Conservation (phyloP, 2,797 vertebrate genomes). For the Micropoecilia bifurca region DNA sequence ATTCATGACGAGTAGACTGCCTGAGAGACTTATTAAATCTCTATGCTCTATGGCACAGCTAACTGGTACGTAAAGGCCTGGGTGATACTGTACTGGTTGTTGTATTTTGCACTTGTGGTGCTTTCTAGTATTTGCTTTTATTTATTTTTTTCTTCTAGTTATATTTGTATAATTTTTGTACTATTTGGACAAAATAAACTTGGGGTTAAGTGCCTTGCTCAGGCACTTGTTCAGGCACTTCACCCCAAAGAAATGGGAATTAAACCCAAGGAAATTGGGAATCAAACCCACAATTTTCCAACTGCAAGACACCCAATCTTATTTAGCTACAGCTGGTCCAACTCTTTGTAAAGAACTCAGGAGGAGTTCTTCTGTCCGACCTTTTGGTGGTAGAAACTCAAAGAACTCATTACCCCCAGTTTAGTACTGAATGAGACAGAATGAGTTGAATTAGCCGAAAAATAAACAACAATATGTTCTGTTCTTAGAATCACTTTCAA, state of each 20-base stretch:
- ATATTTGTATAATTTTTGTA: no score
- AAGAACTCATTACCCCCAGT: not conserved
- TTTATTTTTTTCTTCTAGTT: no score
- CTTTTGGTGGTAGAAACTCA: not conserved
- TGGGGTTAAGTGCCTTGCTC: not conserved
- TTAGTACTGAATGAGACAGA: not conserved
- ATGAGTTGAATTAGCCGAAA: not conserved
- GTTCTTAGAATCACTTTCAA: not conserved
- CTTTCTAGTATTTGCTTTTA: no score
- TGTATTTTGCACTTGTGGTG: no score
- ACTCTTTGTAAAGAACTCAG: not conserved
- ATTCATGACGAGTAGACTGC: not conserved
- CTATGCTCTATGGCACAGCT: not conserved
- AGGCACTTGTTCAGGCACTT: no score
- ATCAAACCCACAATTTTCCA: not conserved
- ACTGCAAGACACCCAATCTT: not conserved
- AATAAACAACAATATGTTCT: not conserved
- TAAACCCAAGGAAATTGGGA: no score
- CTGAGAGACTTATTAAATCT: not conserved
- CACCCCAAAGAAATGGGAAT: no score
- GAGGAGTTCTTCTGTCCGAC: not conserved
- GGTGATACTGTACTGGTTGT: no score
- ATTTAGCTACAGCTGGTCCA: not conserved
- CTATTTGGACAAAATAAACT: no score
- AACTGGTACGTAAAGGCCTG: no score